Percentiles rank a stretch among this genome's conserved stretches.
Conservation (phyloP, 2,888 invertebrate genomes). For the Melikaiella ostensackeni region DNA sequence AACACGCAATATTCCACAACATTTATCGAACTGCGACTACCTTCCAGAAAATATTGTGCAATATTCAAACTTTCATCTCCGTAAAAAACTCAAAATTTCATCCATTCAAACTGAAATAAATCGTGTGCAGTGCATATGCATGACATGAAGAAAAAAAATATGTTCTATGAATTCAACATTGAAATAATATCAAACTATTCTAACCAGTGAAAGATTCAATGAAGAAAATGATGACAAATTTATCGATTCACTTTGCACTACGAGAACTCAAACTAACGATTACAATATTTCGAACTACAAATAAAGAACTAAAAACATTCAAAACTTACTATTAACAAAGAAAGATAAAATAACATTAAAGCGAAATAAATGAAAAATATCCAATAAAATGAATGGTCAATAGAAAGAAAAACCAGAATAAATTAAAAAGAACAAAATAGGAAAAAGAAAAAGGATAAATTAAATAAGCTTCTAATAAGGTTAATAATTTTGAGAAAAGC, state of each 20-base stretch:
- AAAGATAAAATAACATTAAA: not conserved
- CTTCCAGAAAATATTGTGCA: not conserved
- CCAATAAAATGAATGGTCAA: not conserved
- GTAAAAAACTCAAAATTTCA: slow-evolving; percentile 36
- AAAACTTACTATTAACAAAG: not conserved
- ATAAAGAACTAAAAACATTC: not conserved
- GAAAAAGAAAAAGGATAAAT: slow-evolving; percentile 43
- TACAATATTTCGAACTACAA: not conserved
- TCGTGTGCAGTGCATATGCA: slow-evolving; percentile 37
- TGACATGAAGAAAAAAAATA: slow-evolving; percentile 61
- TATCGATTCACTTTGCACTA: slow-evolving; percentile 51
- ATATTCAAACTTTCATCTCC: not conserved
- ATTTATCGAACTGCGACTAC: not conserved
- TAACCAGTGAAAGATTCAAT: slow-evolving; percentile 64
- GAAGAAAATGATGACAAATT: slow-evolving; percentile 64
- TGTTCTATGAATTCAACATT: slow-evolving; percentile 60
- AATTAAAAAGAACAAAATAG: not conserved
- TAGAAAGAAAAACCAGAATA: not conserved
- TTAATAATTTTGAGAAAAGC: slow-evolving; percentile 39
- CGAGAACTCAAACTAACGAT: slow-evolving; percentile 15
- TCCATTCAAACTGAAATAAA: slow-evolving; percentile 57
- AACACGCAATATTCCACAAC: not conserved
- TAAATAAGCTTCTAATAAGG: not conserved
- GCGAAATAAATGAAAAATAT: not conserved
- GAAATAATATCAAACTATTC: slow-evolving; percentile 58